Conservation (phyloP, 2,113 vertebrate genomes). For the Melierax canorus region DNA sequence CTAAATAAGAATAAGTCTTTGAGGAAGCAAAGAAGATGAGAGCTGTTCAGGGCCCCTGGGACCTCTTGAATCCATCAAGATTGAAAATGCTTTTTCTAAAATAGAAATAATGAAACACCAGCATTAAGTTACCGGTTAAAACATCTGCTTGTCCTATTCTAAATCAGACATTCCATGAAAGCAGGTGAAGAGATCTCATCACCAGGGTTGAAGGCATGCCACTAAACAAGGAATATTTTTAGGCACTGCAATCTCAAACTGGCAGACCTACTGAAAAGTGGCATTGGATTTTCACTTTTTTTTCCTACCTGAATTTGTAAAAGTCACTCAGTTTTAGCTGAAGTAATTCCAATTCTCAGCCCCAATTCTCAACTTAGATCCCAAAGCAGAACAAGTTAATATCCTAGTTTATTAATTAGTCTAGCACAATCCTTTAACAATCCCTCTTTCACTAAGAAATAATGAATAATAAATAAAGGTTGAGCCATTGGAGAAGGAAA, state of each 20-base stretch:
- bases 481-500: not conserved
- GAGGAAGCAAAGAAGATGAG: slow-evolving; percentile 4
- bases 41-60: not conserved
- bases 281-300: not conserved
- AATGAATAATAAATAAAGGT: not conserved
- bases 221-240: not conserved
- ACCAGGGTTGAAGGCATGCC: not conserved
- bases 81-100: not conserved
- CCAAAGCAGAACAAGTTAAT: not conserved
- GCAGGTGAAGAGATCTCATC: not conserved
- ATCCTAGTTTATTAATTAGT: not conserved
- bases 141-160: not conserved
- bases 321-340: not conserved
- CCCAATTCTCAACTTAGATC: not conserved
- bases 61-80: not conserved
- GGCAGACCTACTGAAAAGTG: not conserved
- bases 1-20: not conserved
- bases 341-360: not conserved
- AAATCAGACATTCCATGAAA: not conserved
- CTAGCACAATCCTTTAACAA: not conserved
- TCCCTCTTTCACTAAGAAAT: not conserved
- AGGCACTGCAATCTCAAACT: not conserved
- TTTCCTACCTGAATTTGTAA: not conserved
- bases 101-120: not conserved
- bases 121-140: not conserved